phyloP scores from a whole-genome alignment of 2,888 invertebrate species.

The Chironomus riparius region DNA sequence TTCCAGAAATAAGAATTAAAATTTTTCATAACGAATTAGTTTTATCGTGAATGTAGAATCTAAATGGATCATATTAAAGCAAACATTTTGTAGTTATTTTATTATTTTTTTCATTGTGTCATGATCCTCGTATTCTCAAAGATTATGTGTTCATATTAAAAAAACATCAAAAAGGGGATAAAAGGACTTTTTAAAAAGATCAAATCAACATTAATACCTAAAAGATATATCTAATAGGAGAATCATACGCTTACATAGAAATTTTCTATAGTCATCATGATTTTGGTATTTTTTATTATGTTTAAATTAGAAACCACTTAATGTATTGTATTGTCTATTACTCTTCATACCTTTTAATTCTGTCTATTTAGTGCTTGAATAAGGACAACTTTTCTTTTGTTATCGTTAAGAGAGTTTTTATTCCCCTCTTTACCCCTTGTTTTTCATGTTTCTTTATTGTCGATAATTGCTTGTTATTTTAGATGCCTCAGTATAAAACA shows the following conservation, averaged over 20 bases:
- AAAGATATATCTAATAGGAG: no score
- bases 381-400: conserved; percentile 20
- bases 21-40: background rate
- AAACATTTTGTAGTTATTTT: conserved; percentile 14
- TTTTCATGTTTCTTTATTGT: background rate
- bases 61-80: conserved; percentile 27
- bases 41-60: conserved; percentile 8
- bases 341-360: background rate
- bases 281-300: conserved; percentile 20
- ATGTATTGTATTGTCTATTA: background rate
- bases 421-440: background rate
- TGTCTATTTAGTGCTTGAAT: background rate
- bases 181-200: background rate
- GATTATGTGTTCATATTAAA: no score
- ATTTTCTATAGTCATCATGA: background rate
- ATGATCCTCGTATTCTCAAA: background rate
- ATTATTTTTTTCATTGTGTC: conserved; percentile 25
- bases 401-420: conserved; percentile 1
- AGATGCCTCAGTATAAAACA: no score
- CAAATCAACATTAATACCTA: no score
- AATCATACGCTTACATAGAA: no score
- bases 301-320: conserved; percentile 22
- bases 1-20: no score
- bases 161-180: no score
- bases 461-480: conserved; percentile 25